Percentiles rank a stretch among this genome's conserved stretches.
These are phyloP conservation scores for Tupiocoris notatus DNA, from an alignment of 2,888 invertebrate species.

Conservation along the genomic window DNA sequence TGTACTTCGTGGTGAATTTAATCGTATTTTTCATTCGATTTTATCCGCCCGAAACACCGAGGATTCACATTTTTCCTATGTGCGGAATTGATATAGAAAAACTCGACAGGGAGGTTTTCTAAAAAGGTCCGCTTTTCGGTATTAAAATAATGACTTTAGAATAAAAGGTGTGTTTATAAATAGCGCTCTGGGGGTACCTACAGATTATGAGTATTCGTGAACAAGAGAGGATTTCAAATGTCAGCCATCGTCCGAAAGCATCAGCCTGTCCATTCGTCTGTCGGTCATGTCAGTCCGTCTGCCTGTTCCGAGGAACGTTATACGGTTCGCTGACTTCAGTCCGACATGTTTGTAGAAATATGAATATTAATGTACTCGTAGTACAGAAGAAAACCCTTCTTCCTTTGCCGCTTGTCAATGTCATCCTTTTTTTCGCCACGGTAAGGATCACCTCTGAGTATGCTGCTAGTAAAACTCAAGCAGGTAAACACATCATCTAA, in stretches of 20 bases:
- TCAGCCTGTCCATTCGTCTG: neutral
- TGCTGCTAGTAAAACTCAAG: neutral
- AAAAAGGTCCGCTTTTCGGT: too few relatives aligned
- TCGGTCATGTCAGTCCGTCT: neutral
- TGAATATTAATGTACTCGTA: constrained; percentile 38
- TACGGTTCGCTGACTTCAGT: constrained; percentile 17
- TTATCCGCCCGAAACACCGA: too few relatives aligned
- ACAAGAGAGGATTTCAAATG: neutral
- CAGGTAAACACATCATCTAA: neutral
- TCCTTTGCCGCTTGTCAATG: neutral
- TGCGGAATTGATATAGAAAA: too few relatives aligned
- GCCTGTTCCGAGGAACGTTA: constrained; percentile 22
- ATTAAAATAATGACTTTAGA: too few relatives aligned
- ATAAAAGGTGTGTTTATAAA: too few relatives aligned
- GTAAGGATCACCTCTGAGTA: neutral
- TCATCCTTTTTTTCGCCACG: neutral
- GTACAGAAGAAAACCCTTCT: neutral
- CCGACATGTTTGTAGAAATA: constrained; percentile 39
- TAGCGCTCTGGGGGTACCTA: too few relatives aligned
- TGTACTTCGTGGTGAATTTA: too few relatives aligned
- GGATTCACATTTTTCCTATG: too few relatives aligned
- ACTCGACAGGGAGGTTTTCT: too few relatives aligned
- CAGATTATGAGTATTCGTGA: neutral
- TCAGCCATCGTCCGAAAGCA: neutral
- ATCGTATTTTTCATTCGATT: too few relatives aligned